These are phyloP conservation scores for Acanthococcus lagerstroemiae DNA, from an alignment of 2,888 invertebrate species.

Conservation along the genomic window DNA sequence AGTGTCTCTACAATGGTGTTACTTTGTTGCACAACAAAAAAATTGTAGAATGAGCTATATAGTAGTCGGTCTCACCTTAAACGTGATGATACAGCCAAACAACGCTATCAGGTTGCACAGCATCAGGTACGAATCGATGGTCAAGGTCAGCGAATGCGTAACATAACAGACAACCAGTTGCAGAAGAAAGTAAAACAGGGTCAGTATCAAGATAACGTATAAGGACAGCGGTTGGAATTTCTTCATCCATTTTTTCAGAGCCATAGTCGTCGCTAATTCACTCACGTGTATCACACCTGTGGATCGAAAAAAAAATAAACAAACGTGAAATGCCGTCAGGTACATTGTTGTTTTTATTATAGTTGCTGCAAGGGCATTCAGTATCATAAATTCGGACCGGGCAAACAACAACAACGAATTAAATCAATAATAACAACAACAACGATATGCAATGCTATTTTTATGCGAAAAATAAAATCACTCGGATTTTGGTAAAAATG, in stretches of 20 bases:
- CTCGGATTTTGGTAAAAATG: no score
- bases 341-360: no score
- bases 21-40: not conserved
- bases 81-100: constrained; percentile 63
- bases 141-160: constrained; percentile 81
- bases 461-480: no score
- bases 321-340: no score
- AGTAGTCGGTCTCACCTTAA: constrained; percentile 53
- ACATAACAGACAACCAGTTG: constrained; percentile 78
- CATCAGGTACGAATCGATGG: constrained; percentile 89
- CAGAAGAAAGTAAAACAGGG: constrained; percentile 64
- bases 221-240: constrained; percentile 64
- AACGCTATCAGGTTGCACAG: constrained; percentile 85
- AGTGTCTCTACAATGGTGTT: not conserved
- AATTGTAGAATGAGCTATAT: not conserved
- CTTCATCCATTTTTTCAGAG: constrained; percentile 66
- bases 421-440: no score
- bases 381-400: no score
- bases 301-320: no score
- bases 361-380: no score
- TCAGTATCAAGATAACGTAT: constrained; percentile 60
- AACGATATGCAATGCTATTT: no score
- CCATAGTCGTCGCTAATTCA: constrained; percentile 40
- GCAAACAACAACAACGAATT: no score
- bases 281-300: no score